These are phyloP conservation scores for Mastacembelus armatus DNA, from an alignment of 2,797 vertebrate genomes.

Conservation along the genomic window DNA sequence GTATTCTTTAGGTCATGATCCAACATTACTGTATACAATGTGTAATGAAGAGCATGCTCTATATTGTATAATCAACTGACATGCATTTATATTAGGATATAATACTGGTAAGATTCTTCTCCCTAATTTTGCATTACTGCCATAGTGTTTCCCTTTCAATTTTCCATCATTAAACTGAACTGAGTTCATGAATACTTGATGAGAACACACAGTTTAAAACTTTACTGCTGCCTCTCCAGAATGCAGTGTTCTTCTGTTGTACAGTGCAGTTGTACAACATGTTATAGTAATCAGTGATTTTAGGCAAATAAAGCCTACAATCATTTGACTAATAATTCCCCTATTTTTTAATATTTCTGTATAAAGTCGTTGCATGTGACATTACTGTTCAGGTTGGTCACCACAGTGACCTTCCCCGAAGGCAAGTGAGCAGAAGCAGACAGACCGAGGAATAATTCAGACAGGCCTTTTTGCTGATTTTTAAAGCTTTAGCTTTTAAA, in stretches of 20 bases:
- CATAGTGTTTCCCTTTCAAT: conserved; percentile 39
- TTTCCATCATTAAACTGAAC: conserved; percentile 48
- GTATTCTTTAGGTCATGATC: conserved; percentile 15
- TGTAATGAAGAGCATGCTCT: conserved; percentile 35
- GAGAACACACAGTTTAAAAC: conserved; percentile 51
- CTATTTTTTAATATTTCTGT: background rate
- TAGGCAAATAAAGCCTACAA: background rate
- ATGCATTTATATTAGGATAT: conserved; percentile 23
- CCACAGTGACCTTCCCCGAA: background rate
- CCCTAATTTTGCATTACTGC: conserved; percentile 29
- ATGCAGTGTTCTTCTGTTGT: conserved; percentile 3
- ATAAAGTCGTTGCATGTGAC: background rate
- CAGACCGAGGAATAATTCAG: background rate
- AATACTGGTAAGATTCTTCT: conserved; percentile 23
- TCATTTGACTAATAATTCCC: background rate
- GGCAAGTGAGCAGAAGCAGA: background rate
- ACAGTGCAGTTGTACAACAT: conserved; percentile 4
- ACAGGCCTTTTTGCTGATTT: background rate
- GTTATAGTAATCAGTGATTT: conserved; percentile 12
- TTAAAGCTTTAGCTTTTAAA: background rate
- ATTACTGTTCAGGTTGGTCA: background rate
- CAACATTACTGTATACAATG: conserved; percentile 9
- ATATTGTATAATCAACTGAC: conserved; percentile 31
- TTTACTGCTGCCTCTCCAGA: conserved; percentile 26
- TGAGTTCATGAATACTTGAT: conserved; percentile 59